phyloP scores from a whole-genome alignment of 2,797 vertebrate genomes.

The Chloroceryle inda region DNA sequence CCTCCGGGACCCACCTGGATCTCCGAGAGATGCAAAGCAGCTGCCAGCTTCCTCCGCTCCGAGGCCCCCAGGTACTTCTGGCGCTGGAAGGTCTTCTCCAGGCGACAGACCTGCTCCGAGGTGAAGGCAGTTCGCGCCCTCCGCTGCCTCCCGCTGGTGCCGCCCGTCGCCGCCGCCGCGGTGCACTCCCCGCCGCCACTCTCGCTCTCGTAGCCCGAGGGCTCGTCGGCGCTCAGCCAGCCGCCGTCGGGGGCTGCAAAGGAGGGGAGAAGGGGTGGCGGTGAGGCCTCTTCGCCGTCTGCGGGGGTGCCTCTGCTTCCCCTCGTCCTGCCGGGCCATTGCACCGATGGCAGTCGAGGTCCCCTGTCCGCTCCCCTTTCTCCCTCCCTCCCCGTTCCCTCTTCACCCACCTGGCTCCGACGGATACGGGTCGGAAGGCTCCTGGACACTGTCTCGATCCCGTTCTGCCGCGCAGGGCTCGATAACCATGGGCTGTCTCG shows the following conservation, averaged over 20 bases:
- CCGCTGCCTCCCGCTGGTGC: slow-evolving; percentile 34
- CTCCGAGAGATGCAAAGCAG: slow-evolving; percentile 82
- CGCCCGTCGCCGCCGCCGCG: neutral
- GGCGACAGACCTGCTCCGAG: slow-evolving; percentile 74
- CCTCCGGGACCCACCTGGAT: slow-evolving; percentile 78
- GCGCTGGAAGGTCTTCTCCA: slow-evolving; percentile 82
- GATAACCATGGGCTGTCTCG: neutral
- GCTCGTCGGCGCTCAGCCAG: slow-evolving; percentile 39
- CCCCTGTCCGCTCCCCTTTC: no score
- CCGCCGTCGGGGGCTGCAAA: neutral
- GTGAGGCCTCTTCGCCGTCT: neutral
- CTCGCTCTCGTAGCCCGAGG: slow-evolving; percentile 65
- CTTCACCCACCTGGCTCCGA: neutral
- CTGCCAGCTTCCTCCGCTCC: slow-evolving; percentile 79
- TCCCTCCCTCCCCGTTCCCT: no score
- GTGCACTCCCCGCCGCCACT: neutral
- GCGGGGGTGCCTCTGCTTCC: neutral
- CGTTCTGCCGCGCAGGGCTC: neutral
- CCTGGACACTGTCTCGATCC: neutral
- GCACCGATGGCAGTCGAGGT: rapidly evolving
- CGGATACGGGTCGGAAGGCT: neutral
- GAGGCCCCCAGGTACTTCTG: slow-evolving; percentile 80
- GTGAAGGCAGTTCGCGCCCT: slow-evolving; percentile 84
- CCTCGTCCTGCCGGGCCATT: no score
- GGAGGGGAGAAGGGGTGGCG: neutral